Evolutionary conservation across 2,113 vertebrate species (phyloP).

Genomic region (Chitala chitala): DNA sequence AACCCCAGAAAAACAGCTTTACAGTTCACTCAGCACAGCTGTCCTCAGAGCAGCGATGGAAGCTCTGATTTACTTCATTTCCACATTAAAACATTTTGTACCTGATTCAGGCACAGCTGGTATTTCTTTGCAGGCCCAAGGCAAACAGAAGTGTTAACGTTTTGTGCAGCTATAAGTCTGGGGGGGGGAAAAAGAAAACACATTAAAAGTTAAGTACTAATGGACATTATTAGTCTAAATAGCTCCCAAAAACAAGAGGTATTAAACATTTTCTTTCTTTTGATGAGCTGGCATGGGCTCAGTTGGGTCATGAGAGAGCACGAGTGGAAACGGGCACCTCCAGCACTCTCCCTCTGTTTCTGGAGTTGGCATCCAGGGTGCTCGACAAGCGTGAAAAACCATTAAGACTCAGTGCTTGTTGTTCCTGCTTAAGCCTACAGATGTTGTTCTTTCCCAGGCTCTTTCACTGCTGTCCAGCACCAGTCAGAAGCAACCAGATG

Average conservation of each 20-base stretch:
- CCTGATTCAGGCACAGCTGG: slow-evolving; percentile 76
- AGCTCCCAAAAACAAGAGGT: not conserved
- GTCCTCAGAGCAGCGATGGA: too few relatives aligned
- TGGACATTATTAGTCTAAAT: not conserved
- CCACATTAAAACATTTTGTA: slow-evolving; percentile 39
- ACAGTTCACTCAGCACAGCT: too few relatives aligned
- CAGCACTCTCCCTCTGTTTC: not conserved
- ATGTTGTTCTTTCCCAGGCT: slow-evolving; percentile 33
- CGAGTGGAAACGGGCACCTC: not conserved
- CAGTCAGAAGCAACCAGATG: slow-evolving; percentile 30
- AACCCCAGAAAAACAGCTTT: too few relatives aligned
- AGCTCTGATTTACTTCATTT: not conserved
- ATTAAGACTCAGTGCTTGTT: not conserved
- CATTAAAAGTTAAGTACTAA: not conserved
- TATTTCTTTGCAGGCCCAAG: slow-evolving; percentile 69
- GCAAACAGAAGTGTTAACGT: slow-evolving; percentile 68
- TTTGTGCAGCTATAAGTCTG: slow-evolving; percentile 69
- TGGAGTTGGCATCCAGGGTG: slow-evolving; percentile 10
- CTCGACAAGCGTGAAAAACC: not conserved
- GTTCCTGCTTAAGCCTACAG: slow-evolving; percentile 26
- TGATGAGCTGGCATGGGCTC: not conserved
- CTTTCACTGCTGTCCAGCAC: slow-evolving; percentile 12
- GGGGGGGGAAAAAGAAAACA: slow-evolving; percentile 30
- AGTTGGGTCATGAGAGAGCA: not conserved
- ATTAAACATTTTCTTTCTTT: not conserved